These are phyloP conservation scores for Polyommatus icarus DNA, from an alignment of 2,888 invertebrate species.

Conservation along the genomic window DNA sequence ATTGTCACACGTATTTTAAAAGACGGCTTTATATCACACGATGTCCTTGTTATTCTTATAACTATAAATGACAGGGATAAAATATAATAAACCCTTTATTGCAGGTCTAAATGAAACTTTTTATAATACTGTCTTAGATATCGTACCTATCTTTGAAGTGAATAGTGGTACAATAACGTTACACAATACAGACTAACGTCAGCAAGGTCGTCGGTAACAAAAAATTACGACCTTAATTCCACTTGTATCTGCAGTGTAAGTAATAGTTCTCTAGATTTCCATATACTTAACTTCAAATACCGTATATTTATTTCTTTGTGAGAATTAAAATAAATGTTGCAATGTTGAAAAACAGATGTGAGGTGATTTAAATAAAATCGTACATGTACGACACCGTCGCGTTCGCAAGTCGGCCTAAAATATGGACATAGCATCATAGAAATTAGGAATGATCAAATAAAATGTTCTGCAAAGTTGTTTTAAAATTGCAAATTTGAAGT, in stretches of 20 bases:
- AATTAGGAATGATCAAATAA: too few relatives aligned
- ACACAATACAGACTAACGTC: background rate
- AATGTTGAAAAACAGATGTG: too few relatives aligned
- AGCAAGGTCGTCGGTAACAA: constrained; percentile 7
- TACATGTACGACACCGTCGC: too few relatives aligned
- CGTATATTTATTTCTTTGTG: background rate
- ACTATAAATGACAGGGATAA: background rate
- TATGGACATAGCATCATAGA: too few relatives aligned
- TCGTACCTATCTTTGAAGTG: background rate
- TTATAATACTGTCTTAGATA: too few relatives aligned
- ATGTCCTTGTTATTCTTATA: background rate
- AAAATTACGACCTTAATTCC: constrained; percentile 6
- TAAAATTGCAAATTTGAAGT: too few relatives aligned
- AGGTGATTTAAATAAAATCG: too few relatives aligned
- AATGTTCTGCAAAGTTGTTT: too few relatives aligned
- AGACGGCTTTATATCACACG: background rate
- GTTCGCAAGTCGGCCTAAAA: too few relatives aligned
- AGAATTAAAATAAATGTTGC: background rate
- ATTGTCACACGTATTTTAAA: background rate
- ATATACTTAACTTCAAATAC: background rate
- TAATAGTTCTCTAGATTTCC: background rate
- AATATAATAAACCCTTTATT: background rate
- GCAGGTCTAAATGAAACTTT: background rate
- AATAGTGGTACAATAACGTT: background rate
- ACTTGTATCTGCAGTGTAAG: background rate